phyloP scores from a whole-genome alignment of 2,113 vertebrate genomes.

The Echinops telfairi region DNA sequence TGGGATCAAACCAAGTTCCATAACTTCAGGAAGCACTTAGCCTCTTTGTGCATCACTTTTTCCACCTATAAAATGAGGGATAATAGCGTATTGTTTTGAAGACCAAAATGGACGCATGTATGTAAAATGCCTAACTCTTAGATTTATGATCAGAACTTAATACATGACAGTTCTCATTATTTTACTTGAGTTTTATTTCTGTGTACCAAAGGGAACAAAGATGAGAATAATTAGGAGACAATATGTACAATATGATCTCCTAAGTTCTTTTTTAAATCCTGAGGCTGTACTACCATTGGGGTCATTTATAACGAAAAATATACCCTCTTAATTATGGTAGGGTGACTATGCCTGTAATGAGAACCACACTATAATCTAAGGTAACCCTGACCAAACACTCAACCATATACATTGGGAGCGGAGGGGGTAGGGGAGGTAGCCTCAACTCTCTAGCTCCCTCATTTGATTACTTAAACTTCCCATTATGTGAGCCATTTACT shows the following conservation, averaged over 20 bases:
- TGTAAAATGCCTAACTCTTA: background rate
- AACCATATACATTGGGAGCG: background rate
- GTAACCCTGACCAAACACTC: constrained; percentile 43
- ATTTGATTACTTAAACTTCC: constrained; percentile 68
- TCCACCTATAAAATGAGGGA: background rate
- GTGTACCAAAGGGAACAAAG: constrained; percentile 37
- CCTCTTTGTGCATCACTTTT: background rate
- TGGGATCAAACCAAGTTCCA: background rate
- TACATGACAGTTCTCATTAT: background rate
- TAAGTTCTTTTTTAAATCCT: constrained; percentile 15
- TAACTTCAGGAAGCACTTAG: background rate
- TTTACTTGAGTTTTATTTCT: constrained; percentile 55
- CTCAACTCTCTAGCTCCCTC: background rate
- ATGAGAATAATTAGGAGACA: constrained; percentile 49
- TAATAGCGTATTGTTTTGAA: background rate
- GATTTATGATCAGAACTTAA: background rate
- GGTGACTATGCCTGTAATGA: constrained; percentile 31
- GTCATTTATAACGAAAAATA: constrained; percentile 22
- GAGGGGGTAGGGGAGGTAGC: background rate
- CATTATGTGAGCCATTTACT: constrained; percentile 62
- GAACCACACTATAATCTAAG: background rate
- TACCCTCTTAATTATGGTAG: background rate
- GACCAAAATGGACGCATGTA: background rate
- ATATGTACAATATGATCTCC: background rate
- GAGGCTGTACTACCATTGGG: background rate